Evolutionary conservation across 2,797 vertebrate species (phyloP).

Genomic region (Monodelphis domestica): DNA sequence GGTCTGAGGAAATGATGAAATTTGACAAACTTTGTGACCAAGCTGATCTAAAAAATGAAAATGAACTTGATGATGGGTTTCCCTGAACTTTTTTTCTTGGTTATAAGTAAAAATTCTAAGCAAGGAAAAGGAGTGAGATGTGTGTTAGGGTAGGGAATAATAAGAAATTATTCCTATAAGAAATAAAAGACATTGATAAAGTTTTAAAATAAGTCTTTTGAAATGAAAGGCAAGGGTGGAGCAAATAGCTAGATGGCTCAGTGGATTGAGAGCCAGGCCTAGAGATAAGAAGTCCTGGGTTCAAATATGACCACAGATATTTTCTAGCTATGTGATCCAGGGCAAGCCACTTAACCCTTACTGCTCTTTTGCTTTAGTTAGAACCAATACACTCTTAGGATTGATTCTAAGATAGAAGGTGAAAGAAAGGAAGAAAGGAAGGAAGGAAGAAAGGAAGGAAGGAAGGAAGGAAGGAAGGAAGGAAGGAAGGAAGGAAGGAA

Average conservation of each 20-base stretch:
- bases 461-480: slow-evolving; percentile 7
- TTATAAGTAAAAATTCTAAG: background rate
- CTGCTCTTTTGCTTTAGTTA: too few species aligned
- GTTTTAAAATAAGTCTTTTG: background rate
- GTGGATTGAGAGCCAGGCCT: too few species aligned
- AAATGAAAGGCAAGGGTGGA: background rate
- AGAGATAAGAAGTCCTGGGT: too few species aligned
- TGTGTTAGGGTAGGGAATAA: background rate
- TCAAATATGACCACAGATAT: too few species aligned
- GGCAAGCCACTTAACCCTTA: too few species aligned
- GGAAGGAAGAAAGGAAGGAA: background rate
- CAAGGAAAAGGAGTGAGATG: background rate
- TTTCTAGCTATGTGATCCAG: too few species aligned
- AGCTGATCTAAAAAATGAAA: background rate
- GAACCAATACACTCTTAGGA: too few species aligned
- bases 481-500: too few species aligned
- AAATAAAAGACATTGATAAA: background rate
- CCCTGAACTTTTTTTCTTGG: background rate
- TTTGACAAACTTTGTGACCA: background rate
- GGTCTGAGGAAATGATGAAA: background rate
- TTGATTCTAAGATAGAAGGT: too few species aligned
- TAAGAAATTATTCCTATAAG: background rate
- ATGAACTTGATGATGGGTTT: background rate
- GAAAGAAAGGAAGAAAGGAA: background rate
- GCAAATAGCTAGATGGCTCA: too few species aligned